These are phyloP conservation scores for Drosophila algonquin DNA, from an alignment of 2,888 invertebrate genomes.

Conservation along the genomic window DNA sequence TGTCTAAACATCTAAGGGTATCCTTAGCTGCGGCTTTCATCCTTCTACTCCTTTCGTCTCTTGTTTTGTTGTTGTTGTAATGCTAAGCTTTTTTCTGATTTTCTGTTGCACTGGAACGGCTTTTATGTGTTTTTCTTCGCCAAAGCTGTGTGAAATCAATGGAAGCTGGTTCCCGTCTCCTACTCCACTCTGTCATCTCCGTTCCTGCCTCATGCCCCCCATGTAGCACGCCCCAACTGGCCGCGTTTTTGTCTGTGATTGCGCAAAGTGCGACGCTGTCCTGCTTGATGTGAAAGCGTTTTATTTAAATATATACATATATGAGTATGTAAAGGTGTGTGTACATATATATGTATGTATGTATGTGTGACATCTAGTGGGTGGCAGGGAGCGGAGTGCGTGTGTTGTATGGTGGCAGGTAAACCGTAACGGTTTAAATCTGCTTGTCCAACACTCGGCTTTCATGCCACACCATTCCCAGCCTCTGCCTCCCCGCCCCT, in stretches of 20 bases:
- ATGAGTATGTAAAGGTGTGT: neutral
- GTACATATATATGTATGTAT: conserved; percentile 9
- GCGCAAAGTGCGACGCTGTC: conserved; percentile 67
- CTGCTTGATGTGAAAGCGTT: conserved; percentile 64
- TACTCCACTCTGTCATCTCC: neutral
- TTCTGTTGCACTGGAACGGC: conserved; percentile 44
- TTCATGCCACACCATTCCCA: conserved; percentile 4
- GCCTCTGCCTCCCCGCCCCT: conserved; percentile 6
- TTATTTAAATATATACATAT: conserved; percentile 64
- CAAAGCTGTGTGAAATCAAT: conserved; percentile 70
- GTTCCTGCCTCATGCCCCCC: neutral
- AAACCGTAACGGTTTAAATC: conserved; percentile 74
- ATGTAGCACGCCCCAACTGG: conserved; percentile 15
- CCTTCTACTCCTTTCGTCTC: neutral
- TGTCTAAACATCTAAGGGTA: neutral
- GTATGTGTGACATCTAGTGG: neutral
- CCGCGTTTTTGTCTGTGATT: conserved; percentile 60
- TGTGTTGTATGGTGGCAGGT: conserved; percentile 49
- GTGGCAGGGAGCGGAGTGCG: conserved; percentile 28
- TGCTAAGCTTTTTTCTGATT: conserved; percentile 59
- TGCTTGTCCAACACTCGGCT: conserved; percentile 63
- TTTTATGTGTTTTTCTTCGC: conserved; percentile 62
- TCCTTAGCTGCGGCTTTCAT: neutral
- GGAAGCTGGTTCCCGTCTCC: conserved; percentile 42
- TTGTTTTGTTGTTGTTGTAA: conserved; percentile 31